Conservation (phyloP, 2,797 vertebrate genomes). For the Pteronotus mesoamericanus region DNA sequence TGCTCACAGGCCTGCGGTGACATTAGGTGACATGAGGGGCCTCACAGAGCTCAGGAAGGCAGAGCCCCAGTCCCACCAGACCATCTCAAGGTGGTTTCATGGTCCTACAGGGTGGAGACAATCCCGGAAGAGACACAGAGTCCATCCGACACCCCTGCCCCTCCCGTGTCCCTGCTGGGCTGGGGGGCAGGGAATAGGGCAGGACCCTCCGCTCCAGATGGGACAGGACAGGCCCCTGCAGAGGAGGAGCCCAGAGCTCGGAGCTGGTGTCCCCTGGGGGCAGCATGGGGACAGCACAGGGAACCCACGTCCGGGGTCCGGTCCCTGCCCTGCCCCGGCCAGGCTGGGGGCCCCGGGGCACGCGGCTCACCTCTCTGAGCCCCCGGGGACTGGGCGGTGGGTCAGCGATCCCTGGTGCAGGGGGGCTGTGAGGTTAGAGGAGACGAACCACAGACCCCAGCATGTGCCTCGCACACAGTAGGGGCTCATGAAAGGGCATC, state of each 20-base stretch:
- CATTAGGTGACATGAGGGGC: neutral
- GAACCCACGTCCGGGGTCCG: rapidly evolving
- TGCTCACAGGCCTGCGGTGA: neutral
- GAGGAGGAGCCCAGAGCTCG: neutral
- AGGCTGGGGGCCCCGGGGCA: too few species aligned
- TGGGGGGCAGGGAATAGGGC: too few species aligned
- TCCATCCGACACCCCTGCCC: rapidly evolving
- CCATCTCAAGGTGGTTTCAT: neutral
- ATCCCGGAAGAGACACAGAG: neutral
- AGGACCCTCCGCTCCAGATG: neutral
- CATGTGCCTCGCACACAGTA: rapidly evolving
- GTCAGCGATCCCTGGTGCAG: too few species aligned
- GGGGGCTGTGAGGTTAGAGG: neutral
- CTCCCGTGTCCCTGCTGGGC: rapidly evolving
- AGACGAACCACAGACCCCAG: neutral
- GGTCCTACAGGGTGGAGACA: too few species aligned
- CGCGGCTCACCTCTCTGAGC: rapidly evolving
- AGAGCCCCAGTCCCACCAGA: neutral
- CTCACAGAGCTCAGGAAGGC: neutral
- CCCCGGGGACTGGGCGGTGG: rapidly evolving
- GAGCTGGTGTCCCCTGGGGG: neutral
- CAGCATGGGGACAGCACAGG: neutral
- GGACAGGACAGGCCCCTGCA: neutral
- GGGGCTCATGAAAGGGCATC: rapidly evolving
- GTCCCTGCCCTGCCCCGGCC: rapidly evolving